Evolutionary conservation across 2,888 invertebrate species (phyloP).

Genomic region (Stenoptilia bipunctidactyla): DNA sequence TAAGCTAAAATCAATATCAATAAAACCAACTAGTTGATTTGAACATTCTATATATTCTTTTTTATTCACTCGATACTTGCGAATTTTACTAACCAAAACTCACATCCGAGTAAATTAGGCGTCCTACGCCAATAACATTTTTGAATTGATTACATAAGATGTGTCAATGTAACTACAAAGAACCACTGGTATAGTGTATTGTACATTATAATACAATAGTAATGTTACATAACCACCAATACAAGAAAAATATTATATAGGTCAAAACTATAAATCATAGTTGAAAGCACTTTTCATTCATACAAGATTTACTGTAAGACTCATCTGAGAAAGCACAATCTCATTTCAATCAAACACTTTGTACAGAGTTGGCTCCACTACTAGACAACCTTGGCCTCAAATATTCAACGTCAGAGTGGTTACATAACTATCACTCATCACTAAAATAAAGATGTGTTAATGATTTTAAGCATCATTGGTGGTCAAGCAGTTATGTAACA

Average conservation of each 20-base stretch:
- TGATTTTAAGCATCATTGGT: constrained; percentile 5
- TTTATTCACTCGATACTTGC: constrained; percentile 42
- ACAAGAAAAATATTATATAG: constrained; percentile 34
- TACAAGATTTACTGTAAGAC: too few relatives aligned
- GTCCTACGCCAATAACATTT: too few relatives aligned
- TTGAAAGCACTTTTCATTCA: too few relatives aligned
- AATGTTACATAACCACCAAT: constrained; percentile 54
- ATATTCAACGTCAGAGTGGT: constrained; percentile 31
- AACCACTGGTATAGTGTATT: background rate
- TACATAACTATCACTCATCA: constrained; percentile 46
- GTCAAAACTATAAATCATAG: constrained; percentile 20
- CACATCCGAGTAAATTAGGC: constrained; percentile 23
- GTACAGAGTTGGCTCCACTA: too few relatives aligned
- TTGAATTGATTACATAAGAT: too few relatives aligned
- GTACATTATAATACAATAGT: constrained; percentile 24
- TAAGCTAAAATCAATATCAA: too few relatives aligned
- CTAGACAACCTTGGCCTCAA: constrained; percentile 36
- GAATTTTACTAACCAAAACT: constrained; percentile 53
- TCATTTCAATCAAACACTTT: constrained; percentile 20
- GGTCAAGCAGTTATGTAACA: constrained; percentile 42
- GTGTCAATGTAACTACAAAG: too few relatives aligned
- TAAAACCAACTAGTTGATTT: constrained; percentile 26
- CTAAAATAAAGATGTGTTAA: constrained; percentile 25
- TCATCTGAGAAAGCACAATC: constrained; percentile 8
- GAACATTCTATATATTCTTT: constrained; percentile 47